phyloP scores from a whole-genome alignment of 2,797 vertebrate species.

The Danio choprae region DNA sequence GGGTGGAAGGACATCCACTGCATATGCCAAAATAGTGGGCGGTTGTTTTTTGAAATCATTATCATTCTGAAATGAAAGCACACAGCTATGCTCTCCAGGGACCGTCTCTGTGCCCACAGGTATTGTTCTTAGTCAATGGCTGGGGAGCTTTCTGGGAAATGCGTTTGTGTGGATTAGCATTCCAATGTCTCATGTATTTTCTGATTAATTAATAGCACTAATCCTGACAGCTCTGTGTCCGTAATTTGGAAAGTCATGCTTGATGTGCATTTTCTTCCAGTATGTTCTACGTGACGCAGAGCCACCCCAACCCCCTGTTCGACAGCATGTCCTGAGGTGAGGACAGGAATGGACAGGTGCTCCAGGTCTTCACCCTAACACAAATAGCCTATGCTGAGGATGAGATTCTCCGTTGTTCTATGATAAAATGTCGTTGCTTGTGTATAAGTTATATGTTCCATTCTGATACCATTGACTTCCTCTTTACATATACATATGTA shows the following conservation, averaged over 20 bases:
- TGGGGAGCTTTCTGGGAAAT: background rate
- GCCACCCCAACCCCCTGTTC: background rate
- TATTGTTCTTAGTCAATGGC: background rate
- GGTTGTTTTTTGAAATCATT: no score
- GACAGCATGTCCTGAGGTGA: conserved; percentile 14
- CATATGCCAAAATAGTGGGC: no score
- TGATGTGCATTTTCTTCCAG: conserved; percentile 3
- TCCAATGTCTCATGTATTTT: background rate
- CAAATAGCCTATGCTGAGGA: conserved; percentile 67
- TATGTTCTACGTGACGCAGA: background rate
- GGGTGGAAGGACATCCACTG: no score
- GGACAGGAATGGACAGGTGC: conserved; percentile 72
- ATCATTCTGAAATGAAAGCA: no score
- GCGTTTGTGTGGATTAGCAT: background rate
- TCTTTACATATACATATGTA: no score
- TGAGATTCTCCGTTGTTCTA: background rate
- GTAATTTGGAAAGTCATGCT: no score
- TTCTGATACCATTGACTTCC: background rate
- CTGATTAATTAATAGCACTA: background rate
- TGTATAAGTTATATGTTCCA: background rate
- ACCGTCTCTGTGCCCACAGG: background rate
- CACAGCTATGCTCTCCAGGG: no score
- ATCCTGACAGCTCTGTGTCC: no score
- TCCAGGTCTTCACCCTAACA: conserved; percentile 60
- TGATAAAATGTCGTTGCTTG: background rate